Evolutionary conservation across 2,797 vertebrate species (phyloP).

Genomic region (Ispidina picta): DNA sequence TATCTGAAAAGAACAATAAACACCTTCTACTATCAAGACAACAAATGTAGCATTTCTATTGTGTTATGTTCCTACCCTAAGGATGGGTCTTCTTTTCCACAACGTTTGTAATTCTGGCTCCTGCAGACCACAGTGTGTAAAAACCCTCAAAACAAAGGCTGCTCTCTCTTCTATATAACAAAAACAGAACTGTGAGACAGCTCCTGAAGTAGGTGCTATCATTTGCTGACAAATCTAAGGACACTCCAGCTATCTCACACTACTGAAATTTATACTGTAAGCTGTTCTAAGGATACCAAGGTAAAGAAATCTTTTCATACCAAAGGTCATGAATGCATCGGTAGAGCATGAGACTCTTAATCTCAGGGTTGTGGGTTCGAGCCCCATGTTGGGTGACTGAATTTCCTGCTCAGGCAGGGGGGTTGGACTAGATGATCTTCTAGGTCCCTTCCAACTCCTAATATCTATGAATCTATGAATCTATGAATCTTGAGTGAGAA

Average conservation of each 20-base stretch:
- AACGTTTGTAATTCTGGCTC: not conserved
- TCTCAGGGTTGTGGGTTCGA: too few species aligned
- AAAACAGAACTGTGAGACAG: not conserved
- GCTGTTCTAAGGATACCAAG: not conserved
- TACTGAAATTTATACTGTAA: not conserved
- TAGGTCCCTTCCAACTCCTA: too few species aligned
- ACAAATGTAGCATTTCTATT: rapidly evolving
- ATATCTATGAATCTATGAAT: too few species aligned
- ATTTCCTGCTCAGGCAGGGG: too few species aligned
- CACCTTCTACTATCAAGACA: not conserved
- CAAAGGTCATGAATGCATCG: not conserved
- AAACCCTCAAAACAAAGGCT: not conserved
- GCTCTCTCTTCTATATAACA: not conserved
- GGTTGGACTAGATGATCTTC: too few species aligned
- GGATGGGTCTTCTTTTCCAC: not conserved
- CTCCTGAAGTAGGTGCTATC: not conserved
- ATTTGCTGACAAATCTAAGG: not conserved
- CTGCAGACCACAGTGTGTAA: not conserved
- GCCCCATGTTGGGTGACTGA: too few species aligned
- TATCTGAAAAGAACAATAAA: not conserved
- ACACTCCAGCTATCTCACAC: not conserved
- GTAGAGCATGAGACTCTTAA: too few species aligned
- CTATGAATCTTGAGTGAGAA: not conserved
- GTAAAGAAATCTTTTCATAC: not conserved
- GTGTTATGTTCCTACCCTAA: not conserved